Conservation (phyloP, 2,113 vertebrate genomes). For the Odontesthes bonariensis region DNA sequence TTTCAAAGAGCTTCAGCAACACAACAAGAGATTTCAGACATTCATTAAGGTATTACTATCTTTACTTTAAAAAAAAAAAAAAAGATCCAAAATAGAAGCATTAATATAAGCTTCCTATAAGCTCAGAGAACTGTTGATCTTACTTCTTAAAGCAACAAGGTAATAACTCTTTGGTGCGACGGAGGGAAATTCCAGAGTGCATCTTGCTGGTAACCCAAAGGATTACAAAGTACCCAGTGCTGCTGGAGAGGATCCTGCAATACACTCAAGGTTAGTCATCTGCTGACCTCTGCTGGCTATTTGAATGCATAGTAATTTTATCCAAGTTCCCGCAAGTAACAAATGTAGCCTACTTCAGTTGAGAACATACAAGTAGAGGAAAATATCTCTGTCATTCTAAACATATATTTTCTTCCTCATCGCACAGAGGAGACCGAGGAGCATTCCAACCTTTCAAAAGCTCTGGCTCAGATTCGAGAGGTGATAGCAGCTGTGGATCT, state of each 20-base stretch:
- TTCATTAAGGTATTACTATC: constrained; percentile 90
- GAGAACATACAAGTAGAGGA: background rate
- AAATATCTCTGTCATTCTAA: background rate
- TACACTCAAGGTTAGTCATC: constrained; percentile 89
- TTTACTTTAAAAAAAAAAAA: no score
- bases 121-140: background rate
- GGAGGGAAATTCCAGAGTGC: constrained; percentile 95
- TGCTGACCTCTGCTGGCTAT: constrained; percentile 60
- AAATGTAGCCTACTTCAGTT: background rate
- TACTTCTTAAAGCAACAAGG: constrained; percentile 87
- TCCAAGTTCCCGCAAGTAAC: background rate
- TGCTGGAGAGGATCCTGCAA: constrained; percentile 93
- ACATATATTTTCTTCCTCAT: background rate
- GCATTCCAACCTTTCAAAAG: constrained; percentile 86
- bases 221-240: constrained; percentile 97
- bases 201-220: constrained; percentile 96
- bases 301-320: background rate
- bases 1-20: constrained; percentile 94
- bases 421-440: constrained; percentile 89
- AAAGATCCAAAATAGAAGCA: background rate
- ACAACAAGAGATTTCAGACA: constrained; percentile 95
- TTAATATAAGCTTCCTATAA: background rate
- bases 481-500: constrained; percentile 90
- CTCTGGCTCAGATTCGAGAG: constrained; percentile 89
- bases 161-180: constrained; percentile 90